Evolutionary conservation across 2,888 invertebrate genomes (phyloP).

Genomic region (Tinea pellionella): DNA sequence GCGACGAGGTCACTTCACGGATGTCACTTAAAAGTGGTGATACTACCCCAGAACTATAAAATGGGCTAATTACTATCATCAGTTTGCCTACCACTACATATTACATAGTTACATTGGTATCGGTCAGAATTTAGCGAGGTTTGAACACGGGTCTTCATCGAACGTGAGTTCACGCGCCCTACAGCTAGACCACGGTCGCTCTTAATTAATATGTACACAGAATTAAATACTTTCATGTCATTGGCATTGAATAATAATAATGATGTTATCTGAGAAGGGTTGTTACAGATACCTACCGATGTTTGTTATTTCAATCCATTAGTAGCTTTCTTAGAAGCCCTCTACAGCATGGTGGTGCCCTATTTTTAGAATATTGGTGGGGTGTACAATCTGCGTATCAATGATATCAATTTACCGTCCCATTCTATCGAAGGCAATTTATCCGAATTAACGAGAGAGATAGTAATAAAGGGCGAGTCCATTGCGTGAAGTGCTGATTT

Average conservation of each 20-base stretch:
- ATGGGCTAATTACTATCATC: too few relatives aligned
- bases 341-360: neutral
- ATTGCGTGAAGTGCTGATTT: neutral
- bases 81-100: too few relatives aligned
- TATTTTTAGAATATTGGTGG: too few relatives aligned
- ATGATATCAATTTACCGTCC: neutral
- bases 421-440: neutral
- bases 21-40: too few relatives aligned
- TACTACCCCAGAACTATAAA: too few relatives aligned
- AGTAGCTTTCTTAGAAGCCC: neutral
- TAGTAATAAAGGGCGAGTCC: neutral
- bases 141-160: too few relatives aligned
- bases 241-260: neutral
- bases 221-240: neutral
- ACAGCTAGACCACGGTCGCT: too few relatives aligned
- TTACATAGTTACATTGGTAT: too few relatives aligned
- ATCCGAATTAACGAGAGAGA: neutral
- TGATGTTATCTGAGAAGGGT: neutral
- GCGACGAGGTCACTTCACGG: too few relatives aligned
- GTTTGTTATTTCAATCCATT: neutral
- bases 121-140: too few relatives aligned
- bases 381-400: neutral
- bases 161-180: too few relatives aligned
- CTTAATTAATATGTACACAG: too few relatives aligned
- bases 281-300: neutral